Percentiles rank a stretch among this genome's conserved stretches.
Evolutionary conservation across 2,888 invertebrate species (phyloP).

Genomic region (Synanthedon formicaeformis): DNA sequence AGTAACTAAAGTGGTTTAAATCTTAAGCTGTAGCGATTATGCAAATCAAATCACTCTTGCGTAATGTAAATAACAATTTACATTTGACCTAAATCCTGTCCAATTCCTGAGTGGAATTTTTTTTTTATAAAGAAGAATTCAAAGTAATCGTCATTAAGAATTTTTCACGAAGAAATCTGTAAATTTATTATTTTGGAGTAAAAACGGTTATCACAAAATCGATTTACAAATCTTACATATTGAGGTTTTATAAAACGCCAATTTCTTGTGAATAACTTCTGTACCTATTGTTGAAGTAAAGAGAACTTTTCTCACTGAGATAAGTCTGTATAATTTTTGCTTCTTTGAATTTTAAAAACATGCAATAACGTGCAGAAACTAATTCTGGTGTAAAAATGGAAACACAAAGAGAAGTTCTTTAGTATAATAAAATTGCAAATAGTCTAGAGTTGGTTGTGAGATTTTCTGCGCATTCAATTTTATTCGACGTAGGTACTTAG

Average conservation of each 20-base stretch:
- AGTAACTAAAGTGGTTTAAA: neutral
- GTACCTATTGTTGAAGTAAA: neutral
- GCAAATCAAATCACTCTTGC: no score
- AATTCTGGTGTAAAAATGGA: neutral
- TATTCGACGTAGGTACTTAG: no score
- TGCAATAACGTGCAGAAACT: neutral
- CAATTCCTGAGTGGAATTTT: no score
- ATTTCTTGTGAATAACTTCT: neutral
- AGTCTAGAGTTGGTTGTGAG: neutral
- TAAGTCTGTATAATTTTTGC: neutral
- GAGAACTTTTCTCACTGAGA: neutral
- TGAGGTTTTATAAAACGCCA: neutral
- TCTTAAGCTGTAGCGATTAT: neutral
- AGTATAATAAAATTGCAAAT: neutral
- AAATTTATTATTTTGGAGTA: no score
- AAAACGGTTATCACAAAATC: no score
- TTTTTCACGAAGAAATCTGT: no score
- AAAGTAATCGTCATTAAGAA: no score
- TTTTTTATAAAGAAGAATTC: no score
- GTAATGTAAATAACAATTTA: no score
- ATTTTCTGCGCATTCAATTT: no score
- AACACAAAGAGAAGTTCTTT: neutral
- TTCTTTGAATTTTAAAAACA: neutral
- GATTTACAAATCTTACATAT: no score
- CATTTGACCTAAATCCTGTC: no score